Conservation (phyloP, 92 coral and sea anemone genomes). For the Porites cylindrica region DNA sequence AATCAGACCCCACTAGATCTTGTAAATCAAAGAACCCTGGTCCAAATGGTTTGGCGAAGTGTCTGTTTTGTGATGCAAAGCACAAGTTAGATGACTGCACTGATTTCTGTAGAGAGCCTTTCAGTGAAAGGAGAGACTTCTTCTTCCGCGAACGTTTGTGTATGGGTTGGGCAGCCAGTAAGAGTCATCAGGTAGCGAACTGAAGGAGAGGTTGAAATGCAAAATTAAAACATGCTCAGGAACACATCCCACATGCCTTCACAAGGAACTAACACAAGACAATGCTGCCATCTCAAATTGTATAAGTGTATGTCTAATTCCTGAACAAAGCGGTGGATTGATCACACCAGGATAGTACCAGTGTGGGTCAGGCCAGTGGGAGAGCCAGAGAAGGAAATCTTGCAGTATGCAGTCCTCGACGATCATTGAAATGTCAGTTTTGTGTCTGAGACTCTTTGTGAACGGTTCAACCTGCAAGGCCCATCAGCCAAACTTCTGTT, state of each 20-base stretch:
- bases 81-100: neutral
- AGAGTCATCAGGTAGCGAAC: too few species aligned
- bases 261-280: slow-evolving; percentile 1
- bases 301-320: slow-evolving; percentile 19
- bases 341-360: slow-evolving; percentile 35
- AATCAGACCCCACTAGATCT: too few species aligned
- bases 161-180: too few species aligned
- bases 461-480: slow-evolving; percentile 20
- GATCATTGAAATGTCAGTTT: slow-evolving; percentile 37
- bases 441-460: slow-evolving; percentile 25
- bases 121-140: slow-evolving; percentile 2
- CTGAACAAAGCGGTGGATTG: neutral
- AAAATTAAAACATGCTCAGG: neutral
- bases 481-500: slow-evolving; percentile 15
- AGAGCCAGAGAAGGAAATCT: neutral
- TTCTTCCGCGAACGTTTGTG: neutral
- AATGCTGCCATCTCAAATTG: slow-evolving; percentile 5
- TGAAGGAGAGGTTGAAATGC: too few species aligned
- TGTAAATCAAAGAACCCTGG: too few species aligned
- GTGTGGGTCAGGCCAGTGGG: slow-evolving; percentile 41
- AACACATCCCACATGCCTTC: slow-evolving; percentile 44
- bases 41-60: too few species aligned
- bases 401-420: slow-evolving; percentile 27
- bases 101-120: neutral
- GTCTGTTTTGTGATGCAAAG: neutral